Evolutionary conservation across 2,888 invertebrate species (phyloP).

Genomic region (Agrotis clavis): DNA sequence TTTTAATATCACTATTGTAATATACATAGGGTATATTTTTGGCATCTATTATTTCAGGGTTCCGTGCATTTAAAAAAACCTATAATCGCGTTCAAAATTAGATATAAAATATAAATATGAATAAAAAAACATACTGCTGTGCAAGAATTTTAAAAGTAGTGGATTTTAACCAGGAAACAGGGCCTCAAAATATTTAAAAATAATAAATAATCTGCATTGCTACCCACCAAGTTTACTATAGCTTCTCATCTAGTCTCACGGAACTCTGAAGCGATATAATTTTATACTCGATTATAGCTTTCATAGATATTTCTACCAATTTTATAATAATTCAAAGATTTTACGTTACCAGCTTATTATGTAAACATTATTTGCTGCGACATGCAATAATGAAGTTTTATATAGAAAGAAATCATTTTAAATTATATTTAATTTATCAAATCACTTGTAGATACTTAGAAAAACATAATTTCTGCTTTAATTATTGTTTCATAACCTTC

Average conservation of each 20-base stretch:
- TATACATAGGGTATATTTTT: conserved; percentile 65
- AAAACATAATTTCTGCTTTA: conserved; percentile 3
- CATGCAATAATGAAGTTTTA: conserved; percentile 62
- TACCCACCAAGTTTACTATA: conserved; percentile 8
- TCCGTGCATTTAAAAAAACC: conserved; percentile 45
- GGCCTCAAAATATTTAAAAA: conserved; percentile 34
- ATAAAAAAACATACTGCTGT: not conserved
- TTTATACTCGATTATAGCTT: conserved; percentile 66
- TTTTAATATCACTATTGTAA: conserved; percentile 49
- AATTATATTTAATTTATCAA: conserved; percentile 6
- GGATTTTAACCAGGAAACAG: conserved; percentile 44
- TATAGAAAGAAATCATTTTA: conserved; percentile 3
- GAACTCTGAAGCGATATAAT: conserved; percentile 62
- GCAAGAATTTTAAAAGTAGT: not conserved
- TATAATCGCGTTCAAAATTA: conserved; percentile 28
- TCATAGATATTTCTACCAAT: conserved; percentile 71
- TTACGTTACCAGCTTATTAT: conserved; percentile 74
- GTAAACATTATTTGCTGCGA: conserved; percentile 57
- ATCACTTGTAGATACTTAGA: conserved; percentile 42
- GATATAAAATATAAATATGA: conserved; percentile 7
- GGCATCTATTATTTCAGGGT: conserved; percentile 65
- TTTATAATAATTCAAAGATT: conserved; percentile 69
- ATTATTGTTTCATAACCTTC: conserved; percentile 25
- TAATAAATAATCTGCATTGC: not conserved
- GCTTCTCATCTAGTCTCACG: conserved; percentile 49